Percentiles rank a stretch among this genome's conserved stretches.
Conservation (phyloP, 2,888 invertebrate genomes). For the Drosophila gaucha region DNA sequence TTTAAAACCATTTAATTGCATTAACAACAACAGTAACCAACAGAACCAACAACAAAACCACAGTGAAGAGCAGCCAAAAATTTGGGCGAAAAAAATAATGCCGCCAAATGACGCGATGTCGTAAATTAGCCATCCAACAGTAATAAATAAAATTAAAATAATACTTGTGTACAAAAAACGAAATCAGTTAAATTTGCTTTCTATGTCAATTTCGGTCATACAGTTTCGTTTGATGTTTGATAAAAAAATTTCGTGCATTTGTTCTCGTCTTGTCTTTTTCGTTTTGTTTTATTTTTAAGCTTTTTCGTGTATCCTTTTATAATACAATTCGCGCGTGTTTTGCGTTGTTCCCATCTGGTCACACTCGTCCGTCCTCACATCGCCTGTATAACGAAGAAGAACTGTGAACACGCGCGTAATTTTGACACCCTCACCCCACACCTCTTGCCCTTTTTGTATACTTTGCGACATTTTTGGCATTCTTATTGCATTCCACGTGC, state of each 20-base stretch:
- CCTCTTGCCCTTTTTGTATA: constrained; percentile 2
- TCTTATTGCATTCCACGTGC: constrained; percentile 56
- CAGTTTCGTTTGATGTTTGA: constrained; percentile 13
- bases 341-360: constrained; percentile 23
- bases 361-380: constrained; percentile 23
- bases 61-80: constrained; percentile 12
- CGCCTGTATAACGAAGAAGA: constrained; percentile 5
- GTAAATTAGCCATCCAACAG: constrained; percentile 6
- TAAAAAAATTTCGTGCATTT: constrained; percentile 17
- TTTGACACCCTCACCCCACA: constrained; percentile 7
- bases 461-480: constrained; percentile 40
- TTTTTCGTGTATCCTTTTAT: constrained; percentile 37
- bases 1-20: constrained; percentile 42
- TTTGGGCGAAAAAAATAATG: constrained; percentile 7
- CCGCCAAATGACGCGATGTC: constrained; percentile 22
- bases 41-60: not conserved
- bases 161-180: not conserved
- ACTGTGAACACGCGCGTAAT: constrained; percentile 42
- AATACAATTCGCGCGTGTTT: constrained; percentile 12
- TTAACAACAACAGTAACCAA: constrained; percentile 20
- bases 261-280: constrained; percentile 17
- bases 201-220: constrained; percentile 19
- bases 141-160: constrained; percentile 10
- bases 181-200: constrained; percentile 22
- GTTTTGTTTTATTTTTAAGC: constrained; percentile 22